These are phyloP conservation scores for Litoditis marina DNA, from an alignment of 2,888 invertebrate species.

Conservation along the genomic window DNA sequence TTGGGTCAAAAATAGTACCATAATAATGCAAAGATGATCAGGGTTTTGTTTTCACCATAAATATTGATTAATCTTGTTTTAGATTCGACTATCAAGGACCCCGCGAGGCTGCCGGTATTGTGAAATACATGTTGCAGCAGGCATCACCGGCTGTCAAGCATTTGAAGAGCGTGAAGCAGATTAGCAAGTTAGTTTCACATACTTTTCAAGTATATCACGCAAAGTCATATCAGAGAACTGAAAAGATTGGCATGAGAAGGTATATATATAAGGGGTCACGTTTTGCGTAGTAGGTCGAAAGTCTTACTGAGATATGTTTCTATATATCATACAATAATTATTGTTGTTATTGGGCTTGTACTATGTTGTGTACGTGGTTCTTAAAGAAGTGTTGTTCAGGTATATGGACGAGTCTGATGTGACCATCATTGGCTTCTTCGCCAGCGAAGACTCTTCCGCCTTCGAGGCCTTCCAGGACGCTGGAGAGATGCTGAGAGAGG, in stretches of 20 bases:
- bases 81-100: constrained; percentile 66
- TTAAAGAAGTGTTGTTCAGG: constrained; percentile 24
- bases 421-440: constrained; percentile 67
- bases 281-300: too few species aligned
- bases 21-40: too few species aligned
- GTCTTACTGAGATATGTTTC: too few species aligned
- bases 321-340: too few species aligned
- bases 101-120: constrained; percentile 64
- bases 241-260: too few species aligned
- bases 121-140: constrained; percentile 67
- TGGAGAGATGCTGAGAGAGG: constrained; percentile 59
- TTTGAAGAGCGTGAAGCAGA: constrained; percentile 61
- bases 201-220: too few species aligned
- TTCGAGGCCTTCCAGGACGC: constrained; percentile 65
- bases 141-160: constrained; percentile 63
- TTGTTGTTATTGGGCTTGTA: too few species aligned
- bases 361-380: too few species aligned
- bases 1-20: too few species aligned
- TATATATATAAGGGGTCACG: too few species aligned
- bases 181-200: constrained; percentile 45
- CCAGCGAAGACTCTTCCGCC: constrained; percentile 62
- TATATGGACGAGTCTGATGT: constrained; percentile 64
- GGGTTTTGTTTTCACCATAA: too few species aligned
- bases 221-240: too few species aligned
- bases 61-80: neutral